Evolutionary conservation across 2,888 invertebrate genomes (phyloP).

Genomic region (Rhyacophila evoluta): DNA sequence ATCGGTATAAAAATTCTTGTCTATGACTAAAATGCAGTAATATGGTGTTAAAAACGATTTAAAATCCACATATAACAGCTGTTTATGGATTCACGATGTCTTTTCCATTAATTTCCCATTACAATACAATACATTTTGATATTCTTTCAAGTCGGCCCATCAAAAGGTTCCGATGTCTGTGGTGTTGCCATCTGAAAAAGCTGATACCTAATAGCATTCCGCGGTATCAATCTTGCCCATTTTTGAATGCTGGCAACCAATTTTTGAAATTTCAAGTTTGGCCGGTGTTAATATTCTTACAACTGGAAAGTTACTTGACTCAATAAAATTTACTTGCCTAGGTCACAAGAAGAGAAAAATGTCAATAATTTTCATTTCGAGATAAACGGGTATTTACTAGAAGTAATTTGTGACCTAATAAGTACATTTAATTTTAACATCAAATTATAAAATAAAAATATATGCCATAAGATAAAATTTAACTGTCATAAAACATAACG

Average conservation of each 20-base stretch:
- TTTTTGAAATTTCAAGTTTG: slow-evolving; percentile 27
- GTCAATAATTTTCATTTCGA: no score
- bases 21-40: background rate
- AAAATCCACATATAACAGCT: background rate
- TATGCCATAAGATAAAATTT: no score
- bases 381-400: no score
- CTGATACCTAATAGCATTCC: slow-evolving; percentile 32
- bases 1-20: no score
- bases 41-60: background rate
- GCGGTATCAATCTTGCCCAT: slow-evolving; percentile 21
- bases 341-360: no score
- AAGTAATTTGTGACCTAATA: no score
- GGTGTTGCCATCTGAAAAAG: slow-evolving; percentile 8
- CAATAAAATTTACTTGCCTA: no score
- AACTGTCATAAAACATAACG: no score
- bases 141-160: background rate
- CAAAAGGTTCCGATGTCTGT: slow-evolving; percentile 2
- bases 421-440: no score
- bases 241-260: slow-evolving; percentile 26
- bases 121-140: slow-evolving; percentile 8
- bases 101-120: slow-evolving; percentile 16
- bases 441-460: no score
- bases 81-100: background rate
- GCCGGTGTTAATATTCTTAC: background rate
- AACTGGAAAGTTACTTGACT: background rate